Evolutionary conservation across 2,797 vertebrate species (phyloP).

Genomic region (Xenopus petersii): DNA sequence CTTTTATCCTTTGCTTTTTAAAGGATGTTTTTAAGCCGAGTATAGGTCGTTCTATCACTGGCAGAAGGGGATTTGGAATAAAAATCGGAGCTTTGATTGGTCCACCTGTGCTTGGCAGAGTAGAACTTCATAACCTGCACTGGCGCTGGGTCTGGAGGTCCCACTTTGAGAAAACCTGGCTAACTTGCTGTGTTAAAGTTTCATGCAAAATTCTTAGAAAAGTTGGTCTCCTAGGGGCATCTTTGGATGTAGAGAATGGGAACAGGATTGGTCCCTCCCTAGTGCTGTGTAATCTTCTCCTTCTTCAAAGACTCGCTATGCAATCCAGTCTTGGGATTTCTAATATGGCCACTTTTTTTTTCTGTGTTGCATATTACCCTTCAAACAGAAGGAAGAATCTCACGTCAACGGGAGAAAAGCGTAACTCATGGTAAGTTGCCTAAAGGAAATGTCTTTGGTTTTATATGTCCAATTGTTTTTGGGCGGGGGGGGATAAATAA

Average conservation of each 20-base stretch:
- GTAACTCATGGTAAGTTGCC: too few species aligned
- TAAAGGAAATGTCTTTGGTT: not conserved
- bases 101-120: not conserved
- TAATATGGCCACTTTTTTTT: too few species aligned
- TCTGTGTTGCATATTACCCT: not conserved
- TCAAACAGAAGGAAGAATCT: too few species aligned
- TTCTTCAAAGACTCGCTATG: constrained; percentile 64
- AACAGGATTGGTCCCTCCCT: constrained; percentile 2
- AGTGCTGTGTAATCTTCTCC: constrained; percentile 49
- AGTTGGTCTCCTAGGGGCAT: not conserved
- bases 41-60: not conserved
- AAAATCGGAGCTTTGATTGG: not conserved
- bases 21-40: not conserved
- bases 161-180: not conserved
- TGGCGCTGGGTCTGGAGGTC: not conserved
- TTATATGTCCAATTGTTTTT: too few species aligned
- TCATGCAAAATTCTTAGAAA: not conserved
- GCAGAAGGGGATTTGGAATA: not conserved
- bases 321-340: constrained; percentile 53
- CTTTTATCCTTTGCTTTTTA: not conserved
- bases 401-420: too few species aligned
- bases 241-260: not conserved
- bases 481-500: constrained; percentile 52
- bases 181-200: not conserved
- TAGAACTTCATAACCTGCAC: not conserved